Base-by-base conservation (phyloP, 2,113 vertebrate genomes). In the Rhagologus leucostigma region DNA sequence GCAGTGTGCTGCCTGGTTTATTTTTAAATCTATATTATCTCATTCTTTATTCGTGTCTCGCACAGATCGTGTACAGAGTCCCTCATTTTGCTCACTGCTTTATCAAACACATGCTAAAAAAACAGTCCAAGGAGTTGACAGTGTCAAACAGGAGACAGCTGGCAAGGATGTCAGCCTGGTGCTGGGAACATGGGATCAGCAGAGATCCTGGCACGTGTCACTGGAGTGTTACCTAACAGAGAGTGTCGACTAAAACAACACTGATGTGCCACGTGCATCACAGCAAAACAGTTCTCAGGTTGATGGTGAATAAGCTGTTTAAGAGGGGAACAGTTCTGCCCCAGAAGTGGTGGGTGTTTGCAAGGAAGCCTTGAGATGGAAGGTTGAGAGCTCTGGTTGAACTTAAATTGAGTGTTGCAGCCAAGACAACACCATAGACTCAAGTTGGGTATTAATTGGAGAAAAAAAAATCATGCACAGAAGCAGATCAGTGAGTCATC, bases 401-500 rank as follows among this genome's bases (percentile, higher is more conserved):
- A 68, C 60, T 86, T 35, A 63, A 86, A 44, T 23, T 93, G 76
- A 50, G 47, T 47, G 63, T 49, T 92, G 88, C 76, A 64, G 42
- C 26, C 59, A 77, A 46, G 47, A 57, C 63, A 73, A 8, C 39
- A 23, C 10, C 39, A 14, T 2, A 32, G 46, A 85, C 18, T 27
- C 0, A 0, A 74, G 42, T 1, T 62, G 70, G 75, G 35, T 90
- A 13, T 76, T 93, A 79, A 63, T 18, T 49, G 44, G 56, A 12
- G 20, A 8, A 26, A 26, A 33, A 59, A 75, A 42, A 65, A 27
- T 21, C 4, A 0, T 44, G 68, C n/a, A 41, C 35, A 52, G 50
- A 82, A 91, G 82, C 63, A 86, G 75, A 67, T 88, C 15, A 86
- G 64, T 93, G 95, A 93, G 68, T 96, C 86, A 86, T 65, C 75